A percentile compares a stretch with the other conserved stretches of the same genome.
Evolutionary conservation across 2,113 vertebrate species (phyloP).

Genomic region (Salvelinus namaycush): DNA sequence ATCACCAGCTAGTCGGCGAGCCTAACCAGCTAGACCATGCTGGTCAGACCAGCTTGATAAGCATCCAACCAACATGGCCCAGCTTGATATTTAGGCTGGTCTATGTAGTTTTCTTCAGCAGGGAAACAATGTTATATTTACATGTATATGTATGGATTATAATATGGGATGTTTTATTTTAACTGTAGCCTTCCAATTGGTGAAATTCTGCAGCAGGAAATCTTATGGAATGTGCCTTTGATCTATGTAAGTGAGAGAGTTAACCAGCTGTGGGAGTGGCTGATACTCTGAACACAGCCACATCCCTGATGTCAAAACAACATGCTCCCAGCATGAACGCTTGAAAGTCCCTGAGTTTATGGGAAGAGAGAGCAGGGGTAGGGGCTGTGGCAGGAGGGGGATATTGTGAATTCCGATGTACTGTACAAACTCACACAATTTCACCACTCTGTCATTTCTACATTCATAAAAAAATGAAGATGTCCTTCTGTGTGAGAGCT

Average conservation of each 20-base stretch:
- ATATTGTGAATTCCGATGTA: background rate
- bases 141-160: no score
- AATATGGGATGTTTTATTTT: no score
- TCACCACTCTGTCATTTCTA: no score
- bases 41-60: no score
- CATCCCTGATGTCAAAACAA: background rate
- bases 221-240: background rate
- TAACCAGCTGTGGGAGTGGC: background rate
- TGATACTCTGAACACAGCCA: background rate
- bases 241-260: background rate
- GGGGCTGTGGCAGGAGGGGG: background rate
- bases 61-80: no score
- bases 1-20: no score
- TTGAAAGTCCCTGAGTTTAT: background rate
- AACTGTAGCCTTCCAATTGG: no score
- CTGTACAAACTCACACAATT: background rate
- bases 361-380: background rate
- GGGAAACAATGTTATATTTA: no score
- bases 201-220: background rate
- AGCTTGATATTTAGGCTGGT: no score
- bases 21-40: no score
- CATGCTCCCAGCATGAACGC: background rate
- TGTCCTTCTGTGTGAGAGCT: background rate
- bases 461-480: no score
- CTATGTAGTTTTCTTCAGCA: no score